Evolutionary conservation across 2,113 vertebrate genomes (phyloP), one percentile per base, ranked within the genome.

Genomic region (Emydocephalus ijimae): DNA sequence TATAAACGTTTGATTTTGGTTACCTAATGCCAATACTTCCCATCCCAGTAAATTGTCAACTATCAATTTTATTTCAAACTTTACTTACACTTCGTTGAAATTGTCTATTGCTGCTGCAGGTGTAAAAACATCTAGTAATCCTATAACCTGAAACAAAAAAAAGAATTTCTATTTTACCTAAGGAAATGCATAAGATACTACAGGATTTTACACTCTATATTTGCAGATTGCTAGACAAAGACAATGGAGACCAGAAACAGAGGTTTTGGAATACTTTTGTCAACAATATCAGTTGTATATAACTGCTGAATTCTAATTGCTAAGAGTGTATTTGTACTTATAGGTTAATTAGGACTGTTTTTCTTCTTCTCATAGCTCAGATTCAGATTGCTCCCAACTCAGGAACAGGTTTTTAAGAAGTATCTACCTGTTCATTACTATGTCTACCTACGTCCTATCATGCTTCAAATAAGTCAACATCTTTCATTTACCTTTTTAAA

Each of bases 51-150:
- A 26, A 12, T 85, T 54, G n/a, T 3, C 29, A 94, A 91, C 0
- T 34, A 69, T 6, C 57, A 24, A 93, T 15, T 93, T 8, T 0
- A 92, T 89, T 93, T 15, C 0, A 93, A 94, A 48, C 3, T 69
- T 93, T 96, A 98, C 98, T 98, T 97, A 99, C 99, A 99, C 98
- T 97, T 99, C 99, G 9, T 98, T 98, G 97, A 99, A 99, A 95
- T 99, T 98, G 95, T 99, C 98, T 93, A 99, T 97, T 69, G 98
- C 97, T 0, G 98, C 97, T 91, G 99, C 98, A 34, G 99, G 99
- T 50, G 99, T 98, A 97, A 99, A 99, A 97, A 99, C 99, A 14
- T 99, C 99, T 95, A 99, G 97, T 90, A 99, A 97, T 88, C 99
- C 99, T 90, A 98, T 98, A 93, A 98, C 98, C 98, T 98, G 94